A percentile compares a stretch with the other conserved stretches of the same genome.
Evolutionary conservation across 2,888 invertebrate genomes (phyloP).

Genomic region (Lasioglossum lativentre): DNA sequence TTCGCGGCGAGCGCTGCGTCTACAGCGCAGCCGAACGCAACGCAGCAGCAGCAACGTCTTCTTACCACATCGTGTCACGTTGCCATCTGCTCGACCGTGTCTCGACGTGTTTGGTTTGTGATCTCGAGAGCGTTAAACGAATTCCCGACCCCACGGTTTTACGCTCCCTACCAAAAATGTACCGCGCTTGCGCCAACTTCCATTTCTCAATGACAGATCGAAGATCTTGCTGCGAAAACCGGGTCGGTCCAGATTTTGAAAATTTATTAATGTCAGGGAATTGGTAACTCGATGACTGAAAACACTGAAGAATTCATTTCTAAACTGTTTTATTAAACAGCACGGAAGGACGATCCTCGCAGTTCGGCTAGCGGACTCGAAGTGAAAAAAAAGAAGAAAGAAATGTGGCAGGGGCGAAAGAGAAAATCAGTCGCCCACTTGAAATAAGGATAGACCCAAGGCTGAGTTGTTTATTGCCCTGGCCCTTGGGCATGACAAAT

Average conservation of each 20-base stretch:
- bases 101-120: background rate
- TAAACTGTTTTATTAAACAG: no score
- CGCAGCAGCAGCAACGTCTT: background rate
- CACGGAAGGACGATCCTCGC: no score
- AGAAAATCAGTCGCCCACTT: no score
- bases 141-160: background rate
- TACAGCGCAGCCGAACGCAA: background rate
- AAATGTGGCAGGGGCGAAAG: no score
- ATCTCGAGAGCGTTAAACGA: conserved; percentile 10
- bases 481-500: no score
- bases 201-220: background rate
- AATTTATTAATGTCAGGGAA: no score
- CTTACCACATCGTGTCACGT: background rate
- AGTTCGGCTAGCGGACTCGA: no score
- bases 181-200: background rate
- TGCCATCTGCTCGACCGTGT: conserved; percentile 7
- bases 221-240: background rate
- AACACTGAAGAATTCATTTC: no score
- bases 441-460: no score
- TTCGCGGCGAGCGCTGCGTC: background rate
- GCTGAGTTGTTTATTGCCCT: no score
- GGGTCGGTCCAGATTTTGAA: background rate
- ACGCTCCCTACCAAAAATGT: background rate
- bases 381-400: no score
- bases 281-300: no score